These are phyloP conservation scores for Blastobasis lacticolella DNA, from an alignment of 2,888 invertebrate species.

Conservation along the genomic window DNA sequence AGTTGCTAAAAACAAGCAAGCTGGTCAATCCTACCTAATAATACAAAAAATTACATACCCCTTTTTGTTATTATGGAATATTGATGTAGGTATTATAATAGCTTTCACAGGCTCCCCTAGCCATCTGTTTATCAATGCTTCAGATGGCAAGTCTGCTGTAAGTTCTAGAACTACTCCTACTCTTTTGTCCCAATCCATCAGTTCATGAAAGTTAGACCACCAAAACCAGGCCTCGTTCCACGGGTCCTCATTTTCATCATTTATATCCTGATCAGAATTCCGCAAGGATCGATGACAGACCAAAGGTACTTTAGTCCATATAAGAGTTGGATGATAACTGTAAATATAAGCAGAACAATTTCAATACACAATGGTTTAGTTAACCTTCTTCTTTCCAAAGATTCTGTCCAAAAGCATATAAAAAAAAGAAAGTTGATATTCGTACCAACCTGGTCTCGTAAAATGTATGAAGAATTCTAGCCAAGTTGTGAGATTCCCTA, in stretches of 20 bases:
- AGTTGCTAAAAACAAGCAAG: no score
- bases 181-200: conserved; percentile 68
- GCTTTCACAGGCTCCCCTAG: conserved; percentile 94
- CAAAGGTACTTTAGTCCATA: conserved; percentile 83
- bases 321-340: conserved; percentile 62
- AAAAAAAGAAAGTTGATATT: no score
- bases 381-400: no score
- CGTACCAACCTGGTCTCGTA: conserved; percentile 47
- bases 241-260: conserved; percentile 51
- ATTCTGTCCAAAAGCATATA: no score
- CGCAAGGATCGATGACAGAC: conserved; percentile 42
- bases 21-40: no score
- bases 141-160: conserved; percentile 84
- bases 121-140: conserved; percentile 87
- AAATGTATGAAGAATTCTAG: conserved; percentile 72
- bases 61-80: conserved; percentile 92
- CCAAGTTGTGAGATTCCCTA: conserved; percentile 71
- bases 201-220: conserved; percentile 84
- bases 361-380: no score
- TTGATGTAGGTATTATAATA: conserved; percentile 84
- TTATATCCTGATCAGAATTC: conserved; percentile 36
- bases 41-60: conserved; percentile 77
- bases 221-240: conserved; percentile 84
- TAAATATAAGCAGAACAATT: conserved; percentile 15
- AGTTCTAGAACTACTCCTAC: conserved; percentile 86